Evolutionary conservation across 1,140 invertebrate genomes (phyloP).

Genomic region (Spodoptera frugiperda): DNA sequence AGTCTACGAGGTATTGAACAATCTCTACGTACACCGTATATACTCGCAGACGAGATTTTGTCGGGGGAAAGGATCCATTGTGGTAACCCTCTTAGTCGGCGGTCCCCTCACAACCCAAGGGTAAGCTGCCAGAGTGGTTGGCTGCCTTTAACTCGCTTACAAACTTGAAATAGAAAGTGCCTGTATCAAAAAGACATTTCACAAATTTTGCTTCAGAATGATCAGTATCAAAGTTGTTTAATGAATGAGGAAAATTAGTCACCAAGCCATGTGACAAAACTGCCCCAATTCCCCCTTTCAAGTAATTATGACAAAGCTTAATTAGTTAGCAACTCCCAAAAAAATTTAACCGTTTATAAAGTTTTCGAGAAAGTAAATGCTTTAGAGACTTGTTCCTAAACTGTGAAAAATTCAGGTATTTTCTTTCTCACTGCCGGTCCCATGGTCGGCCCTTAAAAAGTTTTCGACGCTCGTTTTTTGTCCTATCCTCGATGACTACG

Average conservation of each 20-base stretch:
- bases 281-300: background rate
- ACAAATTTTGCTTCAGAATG: background rate
- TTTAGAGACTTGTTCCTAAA: slow-evolving; percentile 1
- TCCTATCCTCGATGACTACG: too few relatives aligned
- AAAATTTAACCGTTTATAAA: slow-evolving; percentile 21
- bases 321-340: slow-evolving; percentile 10
- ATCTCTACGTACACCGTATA: slow-evolving; percentile 20
- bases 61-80: slow-evolving; percentile 75
- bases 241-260: background rate
- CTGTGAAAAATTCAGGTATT: slow-evolving; percentile 15
- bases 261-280: background rate
- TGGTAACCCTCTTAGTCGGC: slow-evolving; percentile 73
- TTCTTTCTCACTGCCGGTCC: background rate
- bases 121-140: slow-evolving; percentile 58
- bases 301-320: background rate
- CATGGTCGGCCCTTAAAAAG: background rate
- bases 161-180: slow-evolving; percentile 52
- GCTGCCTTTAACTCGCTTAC: slow-evolving; percentile 55
- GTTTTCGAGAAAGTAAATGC: slow-evolving; percentile 11
- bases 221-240: background rate
- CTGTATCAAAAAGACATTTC: slow-evolving; percentile 27
- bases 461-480: background rate
- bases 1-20: slow-evolving; percentile 25
- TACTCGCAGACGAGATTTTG: slow-evolving; percentile 66
- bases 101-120: slow-evolving; percentile 61